A percentile compares a stretch with the other conserved stretches of the same genome.
Conservation (phyloP, 1,140 invertebrate species). For the Propsilocerus akamusi region DNA sequence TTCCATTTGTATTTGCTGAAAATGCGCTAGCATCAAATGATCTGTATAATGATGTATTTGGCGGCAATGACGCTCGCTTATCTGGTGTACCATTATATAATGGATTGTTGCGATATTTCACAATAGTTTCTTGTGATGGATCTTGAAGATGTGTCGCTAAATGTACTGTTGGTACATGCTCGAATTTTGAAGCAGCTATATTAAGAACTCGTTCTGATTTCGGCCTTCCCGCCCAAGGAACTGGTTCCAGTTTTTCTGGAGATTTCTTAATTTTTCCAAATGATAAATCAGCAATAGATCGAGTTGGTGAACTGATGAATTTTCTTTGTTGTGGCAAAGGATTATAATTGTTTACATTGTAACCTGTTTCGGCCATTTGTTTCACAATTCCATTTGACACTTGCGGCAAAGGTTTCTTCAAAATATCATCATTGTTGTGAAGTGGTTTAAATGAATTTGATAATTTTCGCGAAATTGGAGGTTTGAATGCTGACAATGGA, state of each 20-base stretch:
- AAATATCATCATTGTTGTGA: background rate
- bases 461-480: slow-evolving; percentile 15
- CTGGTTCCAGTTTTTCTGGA: slow-evolving; percentile 8
- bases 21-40: slow-evolving; percentile 20
- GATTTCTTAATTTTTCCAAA: slow-evolving; percentile 18
- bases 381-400: slow-evolving; percentile 16
- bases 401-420: slow-evolving; percentile 23
- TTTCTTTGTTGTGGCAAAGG: background rate
- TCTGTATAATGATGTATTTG: slow-evolving; percentile 14
- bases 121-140: background rate
- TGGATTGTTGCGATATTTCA: background rate
- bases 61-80: slow-evolving; percentile 1
- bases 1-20: background rate
- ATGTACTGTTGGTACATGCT: slow-evolving; percentile 11
- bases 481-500: slow-evolving; percentile 48
- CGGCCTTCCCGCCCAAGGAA: slow-evolving; percentile 21
- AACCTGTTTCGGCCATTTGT: slow-evolving; percentile 27
- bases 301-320: background rate
- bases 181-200: slow-evolving; percentile 26
- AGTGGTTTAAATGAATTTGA: background rate
- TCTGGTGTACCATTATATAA: background rate
- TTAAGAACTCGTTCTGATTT: slow-evolving; percentile 23
- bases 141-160: background rate
- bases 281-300: slow-evolving; percentile 6
- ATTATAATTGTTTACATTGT: slow-evolving; percentile 11